Conservation (phyloP, 1,140 invertebrate species). For the Drosophila nikananu region DNA sequence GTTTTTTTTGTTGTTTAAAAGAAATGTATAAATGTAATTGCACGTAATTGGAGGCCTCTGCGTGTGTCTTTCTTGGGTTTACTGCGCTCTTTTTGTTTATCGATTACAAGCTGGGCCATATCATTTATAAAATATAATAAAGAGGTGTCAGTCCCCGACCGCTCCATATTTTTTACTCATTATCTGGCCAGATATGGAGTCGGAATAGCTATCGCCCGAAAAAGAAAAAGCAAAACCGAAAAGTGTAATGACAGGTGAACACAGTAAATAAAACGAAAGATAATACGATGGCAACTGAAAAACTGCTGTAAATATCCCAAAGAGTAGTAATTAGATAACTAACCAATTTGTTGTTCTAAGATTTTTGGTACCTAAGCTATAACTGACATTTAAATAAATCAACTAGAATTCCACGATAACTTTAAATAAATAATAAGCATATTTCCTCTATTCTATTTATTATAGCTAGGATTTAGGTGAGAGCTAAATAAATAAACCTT, state of each 20-base stretch:
- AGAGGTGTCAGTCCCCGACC: background rate
- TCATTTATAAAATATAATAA: conserved; percentile 14
- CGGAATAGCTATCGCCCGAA: conserved; percentile 1
- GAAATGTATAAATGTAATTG: conserved; percentile 49
- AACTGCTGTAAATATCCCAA: background rate
- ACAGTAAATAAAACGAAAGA: conserved; percentile 28
- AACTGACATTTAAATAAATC: background rate
- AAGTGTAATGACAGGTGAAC: conserved; percentile 37
- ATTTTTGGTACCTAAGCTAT: background rate
- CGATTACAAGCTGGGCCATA: conserved; percentile 27
- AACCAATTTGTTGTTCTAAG: background rate
- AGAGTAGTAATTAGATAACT: background rate
- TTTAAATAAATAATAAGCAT: background rate
- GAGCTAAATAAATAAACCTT: background rate
- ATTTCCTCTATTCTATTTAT: too few relatives aligned
- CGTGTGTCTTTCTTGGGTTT: conserved; percentile 38
- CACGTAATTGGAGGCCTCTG: conserved; percentile 45
- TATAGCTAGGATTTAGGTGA: background rate
- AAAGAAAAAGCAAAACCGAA: background rate
- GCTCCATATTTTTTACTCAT: conserved; percentile 4
- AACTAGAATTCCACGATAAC: background rate
- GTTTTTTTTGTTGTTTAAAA: conserved; percentile 27
- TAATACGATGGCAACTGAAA: background rate
- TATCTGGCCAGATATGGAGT: conserved; percentile 30
- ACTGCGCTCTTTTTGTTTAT: conserved; percentile 25